These are phyloP conservation scores for Hemibagrus guttatus DNA, from an alignment of 2,797 vertebrate species.

Conservation along the genomic window DNA sequence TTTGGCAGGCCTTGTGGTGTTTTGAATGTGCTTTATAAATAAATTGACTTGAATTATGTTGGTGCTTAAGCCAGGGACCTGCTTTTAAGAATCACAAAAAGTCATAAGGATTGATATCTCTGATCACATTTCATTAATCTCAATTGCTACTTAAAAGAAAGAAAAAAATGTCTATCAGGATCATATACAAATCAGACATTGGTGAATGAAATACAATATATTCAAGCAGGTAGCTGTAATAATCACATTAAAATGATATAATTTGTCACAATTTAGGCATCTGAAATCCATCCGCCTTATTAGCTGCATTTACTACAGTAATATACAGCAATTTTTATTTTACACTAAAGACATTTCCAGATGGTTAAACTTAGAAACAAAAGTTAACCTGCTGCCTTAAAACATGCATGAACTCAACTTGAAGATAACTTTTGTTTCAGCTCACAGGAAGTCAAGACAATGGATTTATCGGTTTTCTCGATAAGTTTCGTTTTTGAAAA, in stretches of 20 bases:
- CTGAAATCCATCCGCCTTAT: neutral
- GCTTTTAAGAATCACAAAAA: neutral
- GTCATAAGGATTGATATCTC: neutral
- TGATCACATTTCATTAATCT: neutral
- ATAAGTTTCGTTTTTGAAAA: too few relatives aligned
- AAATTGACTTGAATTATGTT: neutral
- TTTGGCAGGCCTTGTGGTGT: neutral
- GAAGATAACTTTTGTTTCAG: too few relatives aligned
- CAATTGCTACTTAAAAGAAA: neutral
- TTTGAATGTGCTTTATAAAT: neutral
- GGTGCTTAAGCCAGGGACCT: neutral
- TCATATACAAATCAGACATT: neutral
- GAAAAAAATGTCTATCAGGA: neutral
- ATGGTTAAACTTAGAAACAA: too few relatives aligned
- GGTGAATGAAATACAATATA: neutral
- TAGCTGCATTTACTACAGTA: neutral
- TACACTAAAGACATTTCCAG: too few relatives aligned
- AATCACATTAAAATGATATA: neutral
- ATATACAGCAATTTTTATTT: neutral
- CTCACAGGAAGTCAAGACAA: too few relatives aligned
- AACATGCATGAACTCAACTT: too few relatives aligned
- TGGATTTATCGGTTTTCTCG: too few relatives aligned
- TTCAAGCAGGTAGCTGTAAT: neutral
- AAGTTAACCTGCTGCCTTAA: too few relatives aligned
- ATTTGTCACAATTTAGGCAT: neutral